A percentile compares a stretch with the other conserved stretches of the same genome.
These are phyloP conservation scores for Macquaria ambigua DNA, from an alignment of 2,113 vertebrate genomes.

Conservation along the genomic window DNA sequence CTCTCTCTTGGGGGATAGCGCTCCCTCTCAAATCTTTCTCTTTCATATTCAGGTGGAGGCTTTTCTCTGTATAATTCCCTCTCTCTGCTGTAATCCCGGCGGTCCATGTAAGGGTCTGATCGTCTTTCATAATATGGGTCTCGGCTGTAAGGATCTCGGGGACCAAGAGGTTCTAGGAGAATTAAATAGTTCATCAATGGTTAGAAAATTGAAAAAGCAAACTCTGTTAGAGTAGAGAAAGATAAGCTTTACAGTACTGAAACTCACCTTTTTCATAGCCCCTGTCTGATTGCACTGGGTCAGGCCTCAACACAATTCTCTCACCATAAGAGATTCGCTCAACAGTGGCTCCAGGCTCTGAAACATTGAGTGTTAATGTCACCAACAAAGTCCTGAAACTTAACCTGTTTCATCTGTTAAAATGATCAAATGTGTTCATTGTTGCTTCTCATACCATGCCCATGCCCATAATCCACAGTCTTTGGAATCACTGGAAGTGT, in stretches of 20 bases:
- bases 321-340: slow-evolving; percentile 97
- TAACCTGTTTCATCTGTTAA: neutral
- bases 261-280: slow-evolving; percentile 92
- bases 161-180: slow-evolving; percentile 86
- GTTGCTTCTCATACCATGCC: slow-evolving; percentile 86
- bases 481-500: slow-evolving; percentile 90
- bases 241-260: neutral
- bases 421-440: slow-evolving; percentile 21
- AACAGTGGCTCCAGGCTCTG: slow-evolving; percentile 88
- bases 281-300: slow-evolving; percentile 89
- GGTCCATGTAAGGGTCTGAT: slow-evolving; percentile 88
- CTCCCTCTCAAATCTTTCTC: slow-evolving; percentile 93
- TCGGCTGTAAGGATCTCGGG: slow-evolving; percentile 90
- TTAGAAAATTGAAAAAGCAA: neutral
- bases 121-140: slow-evolving; percentile 93
- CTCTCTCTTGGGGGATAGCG: slow-evolving; percentile 89
- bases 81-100: slow-evolving; percentile 93
- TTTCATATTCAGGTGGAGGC: slow-evolving; percentile 88
- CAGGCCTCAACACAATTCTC: slow-evolving; percentile 94
- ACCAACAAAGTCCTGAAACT: neutral
- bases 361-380: slow-evolving; percentile 35
- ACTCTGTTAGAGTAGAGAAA: neutral
- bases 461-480: slow-evolving; percentile 93
- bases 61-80: slow-evolving; percentile 86
- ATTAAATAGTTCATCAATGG: neutral